Evolutionary conservation across 37 sponge, comb jelly and placozoan species (phyloP).

Genomic region (Sycon ciliatum): DNA sequence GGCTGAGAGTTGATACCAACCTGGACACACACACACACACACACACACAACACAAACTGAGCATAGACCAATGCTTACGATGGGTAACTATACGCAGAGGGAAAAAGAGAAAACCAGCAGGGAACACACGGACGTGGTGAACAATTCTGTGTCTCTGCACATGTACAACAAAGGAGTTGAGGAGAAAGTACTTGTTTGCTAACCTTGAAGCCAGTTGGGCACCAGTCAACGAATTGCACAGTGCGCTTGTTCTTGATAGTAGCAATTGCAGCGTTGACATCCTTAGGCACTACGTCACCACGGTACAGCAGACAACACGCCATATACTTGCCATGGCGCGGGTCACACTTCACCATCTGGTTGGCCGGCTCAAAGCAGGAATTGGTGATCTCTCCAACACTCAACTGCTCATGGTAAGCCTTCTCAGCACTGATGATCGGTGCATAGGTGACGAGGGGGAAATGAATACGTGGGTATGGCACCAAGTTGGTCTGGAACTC

Average conservation of each 20-base stretch:
- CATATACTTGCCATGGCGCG: slow-evolving; percentile 94
- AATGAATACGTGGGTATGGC: slow-evolving; percentile 75
- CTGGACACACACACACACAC: no score
- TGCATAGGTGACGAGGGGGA: slow-evolving; percentile 83
- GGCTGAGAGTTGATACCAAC: slow-evolving; percentile 98
- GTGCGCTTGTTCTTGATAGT: slow-evolving; percentile 79
- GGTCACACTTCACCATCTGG: slow-evolving; percentile 95
- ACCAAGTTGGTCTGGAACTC: slow-evolving; percentile 97
- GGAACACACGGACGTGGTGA: no score
- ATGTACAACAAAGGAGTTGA: no score
- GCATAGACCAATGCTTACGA: no score
- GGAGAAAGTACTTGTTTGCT: no score
- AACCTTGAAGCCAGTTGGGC: slow-evolving; percentile 96
- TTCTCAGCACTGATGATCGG: slow-evolving; percentile 72
- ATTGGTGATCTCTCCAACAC: slow-evolving; percentile 64
- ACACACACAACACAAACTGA: no score
- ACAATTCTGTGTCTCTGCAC: no score
- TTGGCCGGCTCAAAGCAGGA: slow-evolving; percentile 86
- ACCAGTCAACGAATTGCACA: slow-evolving; percentile 93
- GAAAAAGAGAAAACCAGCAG: no score
- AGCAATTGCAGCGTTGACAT: slow-evolving; percentile 78
- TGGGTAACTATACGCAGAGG: no score
- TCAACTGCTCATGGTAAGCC: slow-evolving; percentile 69
- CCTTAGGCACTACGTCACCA: slow-evolving; percentile 88
- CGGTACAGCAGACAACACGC: slow-evolving; percentile 90